These are phyloP conservation scores for Saccostrea echinata DNA, from an alignment of 1,140 invertebrate genomes.

Conservation along the genomic window DNA sequence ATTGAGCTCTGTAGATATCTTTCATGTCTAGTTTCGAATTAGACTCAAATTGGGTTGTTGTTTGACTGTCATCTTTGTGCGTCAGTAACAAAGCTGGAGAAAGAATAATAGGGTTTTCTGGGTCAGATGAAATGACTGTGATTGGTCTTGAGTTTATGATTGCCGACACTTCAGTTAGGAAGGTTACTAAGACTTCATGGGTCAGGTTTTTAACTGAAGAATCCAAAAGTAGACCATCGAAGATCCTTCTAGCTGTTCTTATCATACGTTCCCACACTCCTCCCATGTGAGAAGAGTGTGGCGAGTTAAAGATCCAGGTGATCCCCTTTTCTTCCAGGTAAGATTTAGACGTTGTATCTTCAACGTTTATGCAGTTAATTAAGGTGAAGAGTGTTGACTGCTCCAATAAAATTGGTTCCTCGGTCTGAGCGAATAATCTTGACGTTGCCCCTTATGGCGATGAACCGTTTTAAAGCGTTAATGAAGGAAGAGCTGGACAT, in stretches of 20 bases:
- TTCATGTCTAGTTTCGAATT: constrained; percentile 34
- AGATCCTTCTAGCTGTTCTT: constrained; percentile 46
- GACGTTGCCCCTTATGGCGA: constrained; percentile 58
- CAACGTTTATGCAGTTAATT: constrained; percentile 38
- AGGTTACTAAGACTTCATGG: constrained; percentile 58
- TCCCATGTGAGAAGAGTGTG: too few species aligned
- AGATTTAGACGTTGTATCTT: constrained; percentile 32
- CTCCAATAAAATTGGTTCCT: constrained; percentile 66
- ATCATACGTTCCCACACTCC: too few species aligned
- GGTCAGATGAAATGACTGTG: constrained; percentile 50
- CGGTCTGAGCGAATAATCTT: constrained; percentile 55
- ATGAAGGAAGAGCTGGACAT: constrained; percentile 62
- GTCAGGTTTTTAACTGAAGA: too few species aligned
- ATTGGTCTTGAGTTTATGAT: constrained; percentile 59
- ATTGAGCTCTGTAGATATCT: constrained; percentile 53
- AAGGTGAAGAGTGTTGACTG: background rate
- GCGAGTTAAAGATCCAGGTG: constrained; percentile 56
- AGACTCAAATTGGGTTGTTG: background rate
- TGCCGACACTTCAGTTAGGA: constrained; percentile 55
- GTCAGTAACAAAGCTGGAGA: constrained; percentile 54
- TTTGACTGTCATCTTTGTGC: constrained; percentile 41
- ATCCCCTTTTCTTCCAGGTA: constrained; percentile 41
- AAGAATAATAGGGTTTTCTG: constrained; percentile 45
- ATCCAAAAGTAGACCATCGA: too few species aligned
- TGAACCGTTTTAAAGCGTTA: constrained; percentile 60